Conservation (phyloP, 2,113 vertebrate genomes). For the Opisthocomus hoazin region DNA sequence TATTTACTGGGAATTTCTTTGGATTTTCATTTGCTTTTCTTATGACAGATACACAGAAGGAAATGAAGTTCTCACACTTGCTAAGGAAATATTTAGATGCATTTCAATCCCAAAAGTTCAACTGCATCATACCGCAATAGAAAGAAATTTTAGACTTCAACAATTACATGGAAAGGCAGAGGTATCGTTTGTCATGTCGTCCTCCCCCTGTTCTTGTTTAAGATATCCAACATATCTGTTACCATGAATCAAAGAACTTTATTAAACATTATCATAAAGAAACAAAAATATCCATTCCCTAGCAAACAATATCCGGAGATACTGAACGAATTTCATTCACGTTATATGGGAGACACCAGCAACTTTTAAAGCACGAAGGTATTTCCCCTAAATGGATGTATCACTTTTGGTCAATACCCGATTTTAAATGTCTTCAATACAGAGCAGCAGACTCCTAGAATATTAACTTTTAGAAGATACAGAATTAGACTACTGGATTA, state of each 20-base stretch:
- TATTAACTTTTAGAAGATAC: not conserved
- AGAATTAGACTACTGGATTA: not conserved
- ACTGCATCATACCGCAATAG: not conserved
- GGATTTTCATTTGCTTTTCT: not conserved
- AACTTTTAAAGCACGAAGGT: not conserved
- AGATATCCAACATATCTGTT: not conserved
- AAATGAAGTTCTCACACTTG: not conserved
- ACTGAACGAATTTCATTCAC: not conserved
- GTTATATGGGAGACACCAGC: not conserved
- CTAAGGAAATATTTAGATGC: not conserved
- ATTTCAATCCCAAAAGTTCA: not conserved
- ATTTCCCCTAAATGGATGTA: not conserved
- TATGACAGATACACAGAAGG: not conserved
- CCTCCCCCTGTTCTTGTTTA: not conserved
- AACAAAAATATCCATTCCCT: not conserved
- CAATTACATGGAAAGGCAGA: not conserved
- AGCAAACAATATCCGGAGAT: not conserved
- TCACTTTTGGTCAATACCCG: not conserved
- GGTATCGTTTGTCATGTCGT: rapidly evolving
- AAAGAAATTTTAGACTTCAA: not conserved
- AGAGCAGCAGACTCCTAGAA: not conserved
- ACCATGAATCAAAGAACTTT: not conserved
- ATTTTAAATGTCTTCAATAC: not conserved
- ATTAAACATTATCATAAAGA: not conserved
- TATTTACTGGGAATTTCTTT: not conserved